Percentiles rank a stretch among this genome's conserved stretches.
phyloP scores from a whole-genome alignment of 2,888 invertebrate genomes.

The Diplazon laetatorius region DNA sequence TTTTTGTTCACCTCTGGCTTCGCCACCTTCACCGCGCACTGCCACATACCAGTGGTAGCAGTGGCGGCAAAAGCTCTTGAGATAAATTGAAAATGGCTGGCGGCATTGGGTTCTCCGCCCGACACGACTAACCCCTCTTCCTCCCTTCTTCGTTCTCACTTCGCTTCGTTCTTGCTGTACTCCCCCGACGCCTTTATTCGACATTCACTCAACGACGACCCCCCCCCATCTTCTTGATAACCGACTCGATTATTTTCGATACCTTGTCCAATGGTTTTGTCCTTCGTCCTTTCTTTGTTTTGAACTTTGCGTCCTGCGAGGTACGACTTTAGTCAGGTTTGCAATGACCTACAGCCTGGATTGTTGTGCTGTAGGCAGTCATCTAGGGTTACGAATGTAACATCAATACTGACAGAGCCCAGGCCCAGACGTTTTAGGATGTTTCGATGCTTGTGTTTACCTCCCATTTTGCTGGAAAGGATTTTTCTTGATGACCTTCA shows the following conservation, averaged over 20 bases:
- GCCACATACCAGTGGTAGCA: constrained; percentile 64
- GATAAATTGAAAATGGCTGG: constrained; percentile 81
- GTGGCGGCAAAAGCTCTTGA: constrained; percentile 72
- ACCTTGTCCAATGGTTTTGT: constrained; percentile 43
- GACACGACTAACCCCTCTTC: constrained; percentile 48
- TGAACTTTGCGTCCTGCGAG: too few relatives aligned
- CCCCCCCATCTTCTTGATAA: constrained; percentile 21
- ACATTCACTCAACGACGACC: constrained; percentile 13
- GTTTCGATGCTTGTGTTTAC: too few relatives aligned
- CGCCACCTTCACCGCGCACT: constrained; percentile 71
- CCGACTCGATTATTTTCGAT: constrained; percentile 28
- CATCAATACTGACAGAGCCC: too few relatives aligned
- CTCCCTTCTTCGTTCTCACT: constrained; percentile 9
- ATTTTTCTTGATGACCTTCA: too few relatives aligned
- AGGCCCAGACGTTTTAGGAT: too few relatives aligned
- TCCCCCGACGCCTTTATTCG: not conserved
- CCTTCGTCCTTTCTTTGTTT: not conserved
- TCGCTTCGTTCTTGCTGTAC: constrained; percentile 21
- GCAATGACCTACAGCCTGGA: not conserved
- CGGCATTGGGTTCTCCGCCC: constrained; percentile 63
- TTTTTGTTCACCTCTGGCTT: constrained; percentile 56
- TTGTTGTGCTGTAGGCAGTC: not conserved
- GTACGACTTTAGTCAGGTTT: too few relatives aligned
- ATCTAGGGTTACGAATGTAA: too few relatives aligned
- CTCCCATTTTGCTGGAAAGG: too few relatives aligned